Conservation (phyloP, 2,113 vertebrate species). For the Sus scrofa region T2T-Sscrofa CM000814.6:2809501-2810000, state of each 20-base stretch:
- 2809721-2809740: background rate
- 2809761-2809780: background rate
- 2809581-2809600: constrained; percentile 62
- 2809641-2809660: constrained; percentile 39
- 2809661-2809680: constrained; percentile 39
- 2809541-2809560: background rate
- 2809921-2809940: no score
- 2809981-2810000: no score
- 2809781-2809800: no score
- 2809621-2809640: constrained; percentile 29
- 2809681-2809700: constrained; percentile 54
- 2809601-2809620: constrained; percentile 71
- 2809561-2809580: constrained; percentile 5
- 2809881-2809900: no score
- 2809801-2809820: no score
- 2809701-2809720: background rate
- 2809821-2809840: no score
- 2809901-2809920: no score
- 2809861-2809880: no score
- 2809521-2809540: background rate
- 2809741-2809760: background rate
- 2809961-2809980: no score
- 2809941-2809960: no score
- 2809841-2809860: no score
- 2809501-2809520: constrained; percentile 37